A percentile compares a stretch with the other conserved stretches of the same genome.
These are phyloP conservation scores for Hirudo medicinalis DNA, from an alignment of 1,140 invertebrate species.

Conservation along the genomic window DNA sequence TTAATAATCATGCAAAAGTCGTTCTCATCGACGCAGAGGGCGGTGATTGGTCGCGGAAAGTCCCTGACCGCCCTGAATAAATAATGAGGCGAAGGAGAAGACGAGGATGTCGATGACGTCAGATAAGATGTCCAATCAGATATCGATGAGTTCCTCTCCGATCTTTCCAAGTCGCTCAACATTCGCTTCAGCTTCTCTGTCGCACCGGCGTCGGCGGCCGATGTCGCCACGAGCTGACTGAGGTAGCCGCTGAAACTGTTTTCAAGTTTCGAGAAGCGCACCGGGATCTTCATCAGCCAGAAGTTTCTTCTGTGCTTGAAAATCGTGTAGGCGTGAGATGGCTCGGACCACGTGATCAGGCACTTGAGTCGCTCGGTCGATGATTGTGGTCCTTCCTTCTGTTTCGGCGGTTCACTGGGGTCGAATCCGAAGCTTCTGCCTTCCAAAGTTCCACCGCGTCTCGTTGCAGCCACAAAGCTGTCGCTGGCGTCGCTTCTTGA, in stretches of 20 bases:
- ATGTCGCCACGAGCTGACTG: background rate
- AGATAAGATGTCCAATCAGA: slow-evolving; percentile 7
- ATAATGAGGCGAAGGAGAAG: background rate
- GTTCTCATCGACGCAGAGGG: slow-evolving; percentile 23
- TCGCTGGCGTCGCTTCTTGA: no score
- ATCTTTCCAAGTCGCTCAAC: no score
- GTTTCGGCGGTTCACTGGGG: no score
- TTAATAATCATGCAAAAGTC: slow-evolving; percentile 14
- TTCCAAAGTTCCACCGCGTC: no score
- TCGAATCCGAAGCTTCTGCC: no score
- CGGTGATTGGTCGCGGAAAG: slow-evolving; percentile 18
- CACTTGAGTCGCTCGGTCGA: slow-evolving; percentile 15
- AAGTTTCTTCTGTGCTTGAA: slow-evolving; percentile 13
- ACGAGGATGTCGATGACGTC: slow-evolving; percentile 7
- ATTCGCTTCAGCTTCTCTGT: no score
- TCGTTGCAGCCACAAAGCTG: no score
- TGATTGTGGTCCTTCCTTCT: background rate
- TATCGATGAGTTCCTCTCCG: background rate
- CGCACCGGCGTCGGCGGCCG: background rate
- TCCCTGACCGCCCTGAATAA: slow-evolving; percentile 17
- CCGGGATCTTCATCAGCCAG: slow-evolving; percentile 19
- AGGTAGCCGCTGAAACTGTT: slow-evolving; percentile 20
- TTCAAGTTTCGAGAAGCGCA: background rate
- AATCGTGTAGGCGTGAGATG: slow-evolving; percentile 11
- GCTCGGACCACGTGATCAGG: slow-evolving; percentile 16